These are phyloP conservation scores for Anguilla pacifica DNA, from an alignment of 2,797 vertebrate species.

Conservation along the genomic window DNA sequence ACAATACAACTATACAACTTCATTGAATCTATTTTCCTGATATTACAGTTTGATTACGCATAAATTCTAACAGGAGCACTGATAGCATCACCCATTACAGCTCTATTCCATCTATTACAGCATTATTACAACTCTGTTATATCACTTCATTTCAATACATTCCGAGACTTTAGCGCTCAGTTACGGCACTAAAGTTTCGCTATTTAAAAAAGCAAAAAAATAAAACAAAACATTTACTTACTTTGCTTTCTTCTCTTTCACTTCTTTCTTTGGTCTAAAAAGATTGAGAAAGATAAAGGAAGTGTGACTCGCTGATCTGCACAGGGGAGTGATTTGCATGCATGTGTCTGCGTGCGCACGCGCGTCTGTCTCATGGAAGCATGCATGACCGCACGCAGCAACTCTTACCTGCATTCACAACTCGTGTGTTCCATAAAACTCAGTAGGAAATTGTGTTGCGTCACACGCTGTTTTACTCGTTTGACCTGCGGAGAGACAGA, in stretches of 20 bases:
- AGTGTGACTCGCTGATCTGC: not conserved
- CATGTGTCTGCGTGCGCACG: not conserved
- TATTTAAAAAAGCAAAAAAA: constrained; percentile 18
- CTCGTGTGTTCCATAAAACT: constrained; percentile 88
- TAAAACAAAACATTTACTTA: constrained; percentile 74
- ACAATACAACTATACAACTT: not conserved
- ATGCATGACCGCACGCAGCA: not conserved
- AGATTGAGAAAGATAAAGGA: constrained; percentile 12
- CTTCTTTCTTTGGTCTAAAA: constrained; percentile 86
- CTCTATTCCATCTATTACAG: not conserved
- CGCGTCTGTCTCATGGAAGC: not conserved
- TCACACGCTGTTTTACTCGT: constrained; percentile 75
- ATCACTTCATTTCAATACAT: not conserved
- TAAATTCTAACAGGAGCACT: not conserved
- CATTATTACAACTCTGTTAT: constrained; percentile 5
- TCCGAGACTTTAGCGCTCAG: not conserved
- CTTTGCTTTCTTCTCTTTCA: constrained; percentile 87
- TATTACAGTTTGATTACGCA: not conserved
- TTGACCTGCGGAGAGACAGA: constrained; percentile 78
- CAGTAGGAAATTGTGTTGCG: constrained; percentile 76
- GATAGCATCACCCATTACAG: not conserved
- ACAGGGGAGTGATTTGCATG: not conserved
- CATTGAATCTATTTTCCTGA: not conserved
- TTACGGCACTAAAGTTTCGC: constrained; percentile 4
- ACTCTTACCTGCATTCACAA: constrained; percentile 91